phyloP scores from a whole-genome alignment of 1,140 invertebrate species.

The Cataglyphis hispanica region DNA sequence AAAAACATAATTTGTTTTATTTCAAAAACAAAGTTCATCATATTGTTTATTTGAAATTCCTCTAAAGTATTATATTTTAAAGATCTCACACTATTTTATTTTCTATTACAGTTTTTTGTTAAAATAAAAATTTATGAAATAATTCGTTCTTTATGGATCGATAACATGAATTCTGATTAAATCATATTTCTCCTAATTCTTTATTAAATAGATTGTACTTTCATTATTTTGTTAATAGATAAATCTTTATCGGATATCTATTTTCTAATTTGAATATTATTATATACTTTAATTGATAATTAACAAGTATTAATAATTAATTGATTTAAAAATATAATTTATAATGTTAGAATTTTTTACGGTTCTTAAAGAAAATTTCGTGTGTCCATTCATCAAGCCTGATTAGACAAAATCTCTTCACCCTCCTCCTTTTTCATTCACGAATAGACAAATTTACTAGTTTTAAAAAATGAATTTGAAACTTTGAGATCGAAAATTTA shows the following conservation, averaged over 20 bases:
- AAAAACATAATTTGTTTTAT: background rate
- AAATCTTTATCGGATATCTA: background rate
- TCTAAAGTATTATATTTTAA: background rate
- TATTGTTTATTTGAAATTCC: background rate
- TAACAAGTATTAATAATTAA: too few species aligned
- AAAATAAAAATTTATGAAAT: background rate
- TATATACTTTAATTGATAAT: background rate
- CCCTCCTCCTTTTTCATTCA: too few species aligned
- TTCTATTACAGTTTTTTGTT: background rate
- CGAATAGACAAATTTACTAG: background rate
- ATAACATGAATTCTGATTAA: background rate
- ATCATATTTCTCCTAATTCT: background rate
- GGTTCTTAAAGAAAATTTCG: conserved; percentile 9
- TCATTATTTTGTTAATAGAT: background rate
- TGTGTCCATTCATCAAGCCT: background rate
- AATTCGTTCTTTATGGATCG: background rate
- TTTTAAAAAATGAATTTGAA: background rate
- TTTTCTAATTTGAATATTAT: conserved; percentile 19
- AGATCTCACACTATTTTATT: background rate
- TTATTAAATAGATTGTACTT: background rate
- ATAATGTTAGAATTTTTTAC: background rate
- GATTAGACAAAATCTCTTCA: background rate
- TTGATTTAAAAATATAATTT: too few species aligned
- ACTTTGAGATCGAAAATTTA: conserved; percentile 37
- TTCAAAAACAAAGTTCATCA: background rate